phyloP scores from a whole-genome alignment of 2,113 vertebrate genomes.

The Perca fluviatilis region DNA sequence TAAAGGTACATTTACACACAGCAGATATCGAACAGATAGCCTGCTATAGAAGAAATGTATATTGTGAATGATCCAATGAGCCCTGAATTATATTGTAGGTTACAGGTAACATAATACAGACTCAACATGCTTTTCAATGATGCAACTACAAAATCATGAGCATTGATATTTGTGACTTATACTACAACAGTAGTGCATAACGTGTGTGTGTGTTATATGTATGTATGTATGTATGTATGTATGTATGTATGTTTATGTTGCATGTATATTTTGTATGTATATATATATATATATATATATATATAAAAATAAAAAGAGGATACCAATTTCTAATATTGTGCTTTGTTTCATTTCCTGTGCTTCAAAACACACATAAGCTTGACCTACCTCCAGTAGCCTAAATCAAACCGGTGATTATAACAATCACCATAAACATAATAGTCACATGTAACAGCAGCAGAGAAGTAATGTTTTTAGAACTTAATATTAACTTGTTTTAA shows the following conservation, averaged over 20 bases:
- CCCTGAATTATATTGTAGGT: constrained; percentile 39
- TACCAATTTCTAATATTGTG: constrained; percentile 41
- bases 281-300: too few species aligned
- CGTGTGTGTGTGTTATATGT: background rate
- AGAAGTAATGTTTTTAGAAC: constrained; percentile 12
- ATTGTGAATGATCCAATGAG: constrained; percentile 22
- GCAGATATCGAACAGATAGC: constrained; percentile 30
- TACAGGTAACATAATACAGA: constrained; percentile 19
- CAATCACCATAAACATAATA: constrained; percentile 24
- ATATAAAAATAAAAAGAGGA: background rate
- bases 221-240: background rate
- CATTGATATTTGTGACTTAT: constrained; percentile 36
- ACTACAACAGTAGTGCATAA: constrained; percentile 28
- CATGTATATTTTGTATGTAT: too few species aligned
- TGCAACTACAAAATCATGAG: constrained; percentile 25
- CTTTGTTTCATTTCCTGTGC: constrained; percentile 23
- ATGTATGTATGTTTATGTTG: too few species aligned
- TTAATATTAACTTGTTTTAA: background rate
- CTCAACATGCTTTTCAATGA: constrained; percentile 1
- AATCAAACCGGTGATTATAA: constrained; percentile 8
- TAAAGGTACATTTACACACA: constrained; percentile 43
- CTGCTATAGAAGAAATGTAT: constrained; percentile 12
- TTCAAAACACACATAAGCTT: constrained; percentile 14
- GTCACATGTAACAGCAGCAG: background rate
- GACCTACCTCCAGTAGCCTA: constrained; percentile 10